Evolutionary conservation across 1,140 invertebrate species (phyloP).

Genomic region (Anoplolepis gracilipes): DNA sequence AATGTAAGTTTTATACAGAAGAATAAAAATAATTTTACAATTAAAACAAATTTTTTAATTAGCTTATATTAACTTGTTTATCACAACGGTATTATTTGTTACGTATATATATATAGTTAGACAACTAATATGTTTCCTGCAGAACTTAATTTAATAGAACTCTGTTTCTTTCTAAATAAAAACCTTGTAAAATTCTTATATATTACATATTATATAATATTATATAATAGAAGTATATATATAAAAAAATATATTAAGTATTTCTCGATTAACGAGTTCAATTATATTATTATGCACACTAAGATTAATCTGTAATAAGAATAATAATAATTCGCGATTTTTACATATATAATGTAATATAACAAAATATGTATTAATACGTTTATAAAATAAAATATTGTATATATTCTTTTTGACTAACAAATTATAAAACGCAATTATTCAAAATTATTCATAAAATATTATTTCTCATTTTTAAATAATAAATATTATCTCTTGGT

Average conservation of each 20-base stretch:
- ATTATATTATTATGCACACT: background rate
- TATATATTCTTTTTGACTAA: background rate
- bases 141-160: background rate
- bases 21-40: background rate
- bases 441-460: conserved; percentile 24
- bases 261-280: background rate
- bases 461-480: no score
- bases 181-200: no score
- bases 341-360: background rate
- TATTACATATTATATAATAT: no score
- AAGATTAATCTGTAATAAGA: background rate
- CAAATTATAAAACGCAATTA: background rate
- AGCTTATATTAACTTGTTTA: background rate
- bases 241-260: no score
- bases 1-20: background rate
- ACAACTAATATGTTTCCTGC: background rate
- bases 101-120: background rate
- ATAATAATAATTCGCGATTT: background rate
- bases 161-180: no score
- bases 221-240: no score
- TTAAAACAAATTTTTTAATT: background rate
- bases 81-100: background rate
- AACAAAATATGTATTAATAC: background rate
- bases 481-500: no score
- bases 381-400: background rate